These are phyloP conservation scores for Eueremaeus valkanovi DNA, from an alignment of 2,888 invertebrate genomes.

Conservation along the genomic window DNA sequence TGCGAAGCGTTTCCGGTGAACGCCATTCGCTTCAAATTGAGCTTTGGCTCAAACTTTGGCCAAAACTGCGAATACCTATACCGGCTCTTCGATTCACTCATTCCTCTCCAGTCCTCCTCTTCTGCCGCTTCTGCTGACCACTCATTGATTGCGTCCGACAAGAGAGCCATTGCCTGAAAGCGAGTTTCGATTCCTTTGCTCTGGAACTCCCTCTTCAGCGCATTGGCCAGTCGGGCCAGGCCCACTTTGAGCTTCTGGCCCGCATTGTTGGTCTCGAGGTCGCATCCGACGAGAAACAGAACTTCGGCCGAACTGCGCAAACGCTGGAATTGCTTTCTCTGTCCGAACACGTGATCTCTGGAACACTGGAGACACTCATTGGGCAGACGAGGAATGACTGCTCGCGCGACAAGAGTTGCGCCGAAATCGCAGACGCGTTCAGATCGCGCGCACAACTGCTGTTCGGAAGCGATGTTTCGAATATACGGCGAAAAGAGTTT, in stretches of 20 bases:
- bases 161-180: background rate
- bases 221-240: background rate
- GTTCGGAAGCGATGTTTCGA: background rate
- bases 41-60: background rate
- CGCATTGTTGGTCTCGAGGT: background rate
- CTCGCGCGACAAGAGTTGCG: conserved; percentile 24
- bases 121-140: too few species aligned
- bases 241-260: background rate
- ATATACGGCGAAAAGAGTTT: background rate
- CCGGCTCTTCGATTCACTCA: background rate
- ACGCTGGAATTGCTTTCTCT: background rate
- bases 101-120: too few species aligned
- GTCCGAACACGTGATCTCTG: background rate
- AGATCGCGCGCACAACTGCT: background rate
- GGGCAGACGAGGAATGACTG: conserved; percentile 4
- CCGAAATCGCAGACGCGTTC: conserved; percentile 27
- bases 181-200: background rate
- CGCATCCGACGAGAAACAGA: background rate
- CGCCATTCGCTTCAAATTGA: background rate
- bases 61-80: background rate
- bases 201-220: background rate
- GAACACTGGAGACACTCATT: conserved; percentile 32
- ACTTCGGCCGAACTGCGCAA: background rate
- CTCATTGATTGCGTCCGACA: too few species aligned
- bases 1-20: background rate